phyloP scores from a whole-genome alignment of 1,140 invertebrate genomes.

The Listronotus bonariensis region DNA sequence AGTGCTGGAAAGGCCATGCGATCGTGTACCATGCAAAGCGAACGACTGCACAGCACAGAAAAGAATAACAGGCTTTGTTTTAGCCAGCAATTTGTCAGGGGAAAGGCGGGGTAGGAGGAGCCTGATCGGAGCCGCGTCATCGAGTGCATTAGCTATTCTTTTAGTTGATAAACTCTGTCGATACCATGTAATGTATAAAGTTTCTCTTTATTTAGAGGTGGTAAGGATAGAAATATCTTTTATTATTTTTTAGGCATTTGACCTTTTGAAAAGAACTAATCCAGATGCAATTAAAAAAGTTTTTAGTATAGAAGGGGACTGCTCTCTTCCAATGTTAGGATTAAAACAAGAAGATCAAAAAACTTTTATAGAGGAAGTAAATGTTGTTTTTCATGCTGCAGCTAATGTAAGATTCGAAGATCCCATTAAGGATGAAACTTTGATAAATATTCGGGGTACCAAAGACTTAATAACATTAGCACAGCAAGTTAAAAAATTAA shows the following conservation, averaged over 20 bases:
- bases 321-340: constrained; percentile 64
- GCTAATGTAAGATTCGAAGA: constrained; percentile 74
- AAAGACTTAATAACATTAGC: constrained; percentile 66
- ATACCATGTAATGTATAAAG: no score
- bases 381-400: constrained; percentile 63
- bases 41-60: no score
- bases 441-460: constrained; percentile 71
- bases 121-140: no score
- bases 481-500: constrained; percentile 67
- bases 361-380: constrained; percentile 63
- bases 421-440: constrained; percentile 65
- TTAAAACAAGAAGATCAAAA: constrained; percentile 63
- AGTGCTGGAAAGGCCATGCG: no score
- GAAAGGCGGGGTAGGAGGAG: no score
- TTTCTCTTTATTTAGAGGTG: no score
- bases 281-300: constrained; percentile 56
- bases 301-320: constrained; percentile 66
- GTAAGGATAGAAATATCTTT: no score
- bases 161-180: no score
- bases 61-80: no score
- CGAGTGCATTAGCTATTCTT: no score
- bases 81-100: no score
- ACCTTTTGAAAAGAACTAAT: constrained; percentile 21
- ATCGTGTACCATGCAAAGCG: no score
- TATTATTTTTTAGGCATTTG: constrained; percentile 33